Evolutionary conservation across 2,888 invertebrate genomes (phyloP), one percentile per base, ranked within the genome.

Genomic region (Odontomyia ornata): DNA sequence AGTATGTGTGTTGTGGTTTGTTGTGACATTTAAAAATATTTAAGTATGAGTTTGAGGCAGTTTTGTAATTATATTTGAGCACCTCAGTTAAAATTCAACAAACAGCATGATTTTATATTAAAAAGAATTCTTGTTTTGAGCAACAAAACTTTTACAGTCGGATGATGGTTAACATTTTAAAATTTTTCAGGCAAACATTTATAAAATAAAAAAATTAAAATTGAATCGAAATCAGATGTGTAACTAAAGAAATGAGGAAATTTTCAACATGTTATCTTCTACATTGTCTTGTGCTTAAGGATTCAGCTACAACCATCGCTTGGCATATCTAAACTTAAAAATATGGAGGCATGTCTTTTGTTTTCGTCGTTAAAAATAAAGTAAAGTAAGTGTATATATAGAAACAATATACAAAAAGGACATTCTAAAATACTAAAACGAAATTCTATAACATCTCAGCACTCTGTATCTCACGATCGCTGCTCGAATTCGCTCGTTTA

Each of bases 401-500:
- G 30, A 72, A 72, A 72, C 57, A 56, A 72, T 76, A 77, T 69
- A 77, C 77, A 77, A 62, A 76, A 73, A 67, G 72, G 60, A 60
- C 43, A 36, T 72, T 47, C 75, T 73, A 73, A 73, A 73, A 75
- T 64, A 75, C 75, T 75, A 75, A 64, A 75, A 75, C 57, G 27
- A 75, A 75, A 64, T 73, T 57, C 57, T 56, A 56, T 56, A 73
- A 60, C 69, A 69, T 57, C 75, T 75, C 52, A 76, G 62, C 73
- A 73, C 73, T 60, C 36, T 73, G 28, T 15, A 18, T 9, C 28
- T 73, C 60, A 13, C 69, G 25, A 36, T 9, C 9, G 36, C 36
- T 9, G 36, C 36, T 36, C 36, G 23, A 11, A 21, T 60, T 25
- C 60, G 52, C 4, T 13, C 77, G 80, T 82, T 91, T 92, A 95